Evolutionary conservation across 1,140 invertebrate genomes (phyloP).

Genomic region (Panonychus citri): DNA sequence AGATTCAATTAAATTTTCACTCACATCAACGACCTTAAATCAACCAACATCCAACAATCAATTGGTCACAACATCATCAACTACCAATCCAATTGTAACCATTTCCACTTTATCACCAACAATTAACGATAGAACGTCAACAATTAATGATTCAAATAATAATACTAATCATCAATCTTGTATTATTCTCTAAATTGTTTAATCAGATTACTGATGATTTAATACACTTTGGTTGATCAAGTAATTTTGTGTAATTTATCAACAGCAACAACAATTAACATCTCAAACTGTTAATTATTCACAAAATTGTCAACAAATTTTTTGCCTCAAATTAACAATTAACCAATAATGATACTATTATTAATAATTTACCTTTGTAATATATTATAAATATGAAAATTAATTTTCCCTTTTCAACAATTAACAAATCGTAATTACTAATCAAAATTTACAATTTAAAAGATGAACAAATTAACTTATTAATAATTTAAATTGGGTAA

Average conservation of each 20-base stretch:
- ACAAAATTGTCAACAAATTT: too few relatives aligned
- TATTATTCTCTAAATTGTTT: not conserved
- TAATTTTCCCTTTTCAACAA: not conserved
- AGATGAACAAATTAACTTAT: not conserved
- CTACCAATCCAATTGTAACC: not conserved
- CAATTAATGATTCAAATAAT: conserved; percentile 24
- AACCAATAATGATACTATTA: not conserved
- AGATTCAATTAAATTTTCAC: not conserved
- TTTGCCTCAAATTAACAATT: too few relatives aligned
- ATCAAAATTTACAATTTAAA: not conserved
- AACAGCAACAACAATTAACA: too few relatives aligned
- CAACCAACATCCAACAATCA: not conserved
- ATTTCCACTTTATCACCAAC: not conserved
- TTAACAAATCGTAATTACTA: not conserved
- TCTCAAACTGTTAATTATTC: too few relatives aligned
- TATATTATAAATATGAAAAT: not conserved
- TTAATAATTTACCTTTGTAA: not conserved
- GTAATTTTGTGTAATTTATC: too few relatives aligned
- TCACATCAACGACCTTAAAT: not conserved
- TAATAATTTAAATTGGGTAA: too few relatives aligned
- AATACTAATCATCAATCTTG: not conserved
- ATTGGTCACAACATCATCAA: not conserved
- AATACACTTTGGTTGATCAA: too few relatives aligned
- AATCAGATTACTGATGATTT: too few relatives aligned
- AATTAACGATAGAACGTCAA: not conserved